Evolutionary conservation across 2,113 vertebrate genomes (phyloP), one percentile per base, ranked within the genome.

Genomic region (Oreochromis niloticus): DNA sequence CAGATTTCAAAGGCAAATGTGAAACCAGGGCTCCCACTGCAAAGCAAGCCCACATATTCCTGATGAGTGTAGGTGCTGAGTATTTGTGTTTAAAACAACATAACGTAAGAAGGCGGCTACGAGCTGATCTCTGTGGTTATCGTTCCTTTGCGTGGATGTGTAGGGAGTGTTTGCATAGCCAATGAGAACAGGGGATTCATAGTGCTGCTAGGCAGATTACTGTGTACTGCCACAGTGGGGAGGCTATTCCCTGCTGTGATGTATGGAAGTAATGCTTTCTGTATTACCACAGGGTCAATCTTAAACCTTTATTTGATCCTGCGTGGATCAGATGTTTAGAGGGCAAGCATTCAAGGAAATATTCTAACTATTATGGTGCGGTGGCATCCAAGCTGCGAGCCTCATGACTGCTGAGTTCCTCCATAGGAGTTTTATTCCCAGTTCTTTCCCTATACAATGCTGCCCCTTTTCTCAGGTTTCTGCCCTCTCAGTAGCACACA

Each of bases 171-270:
- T 80, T 85, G 39, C 66, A 81, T 13, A 91, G 91, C 92, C 93
- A 94, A 89, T 95, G 82, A 89, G 75, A 93, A 81, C 13, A 63
- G 24, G 24, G 82, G 59, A 86, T 84, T 22, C 61, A 56, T 32
- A 41, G 81, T 93, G 94, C 91, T 95, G 91, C 94, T 92, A 94
- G 93, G 93, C 94, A 95, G 95, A 95, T 91, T 93, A 89, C 19
- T 50, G 54, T 17, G 82, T 48, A 57, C 17, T 11, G 50, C 11
- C 54, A 57, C 73, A 50, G 71, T 78, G 34, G 46, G 63, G 66
- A 46, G 30, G 73, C 46, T 39, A 36, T 16, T 68, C 85, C 82
- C 82, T 43, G 22, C 79, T 85, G 63, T 27, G 85, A 14, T 34
- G 43, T 83, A 9, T 17, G 79, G 22, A 83, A 86, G 59, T 79